Conservation (phyloP, 2,888 invertebrate species). For the Zootermopsis nevadensis region DNA sequence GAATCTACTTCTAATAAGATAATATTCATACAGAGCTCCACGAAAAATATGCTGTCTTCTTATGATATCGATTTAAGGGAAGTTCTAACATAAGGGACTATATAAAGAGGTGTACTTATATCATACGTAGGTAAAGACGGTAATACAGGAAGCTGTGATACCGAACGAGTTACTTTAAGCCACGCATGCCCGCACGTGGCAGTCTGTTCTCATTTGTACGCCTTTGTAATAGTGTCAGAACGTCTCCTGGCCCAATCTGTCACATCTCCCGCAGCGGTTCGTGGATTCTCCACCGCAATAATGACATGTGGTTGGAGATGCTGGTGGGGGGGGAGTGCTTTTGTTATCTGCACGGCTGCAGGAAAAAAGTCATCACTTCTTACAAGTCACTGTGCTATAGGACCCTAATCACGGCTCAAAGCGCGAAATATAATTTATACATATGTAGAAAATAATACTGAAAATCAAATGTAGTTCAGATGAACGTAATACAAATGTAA, state of each 20-base stretch:
- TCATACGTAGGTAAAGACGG: not conserved
- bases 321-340: not conserved
- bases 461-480: not conserved
- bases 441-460: not conserved
- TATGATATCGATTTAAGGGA: no score
- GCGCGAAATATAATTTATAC: not conserved
- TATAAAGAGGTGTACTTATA: not conserved
- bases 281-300: not conserved
- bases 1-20: no score
- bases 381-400: conserved; percentile 14
- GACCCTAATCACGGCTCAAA: not conserved
- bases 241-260: conserved; percentile 32
- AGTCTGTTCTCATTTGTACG: conserved; percentile 5
- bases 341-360: not conserved
- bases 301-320: conserved; percentile 14
- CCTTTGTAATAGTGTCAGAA: conserved; percentile 40
- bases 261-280: conserved; percentile 32
- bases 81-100: not conserved
- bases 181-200: not conserved
- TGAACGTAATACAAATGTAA: not conserved
- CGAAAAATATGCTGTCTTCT: no score
- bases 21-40: no score
- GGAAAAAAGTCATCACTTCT: conserved; percentile 29
- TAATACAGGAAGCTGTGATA: not conserved
- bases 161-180: not conserved